Percentiles rank a stretch among this genome's conserved stretches.
phyloP scores from a whole-genome alignment of 2,888 invertebrate species.

The Aphodius sticticus region DNA sequence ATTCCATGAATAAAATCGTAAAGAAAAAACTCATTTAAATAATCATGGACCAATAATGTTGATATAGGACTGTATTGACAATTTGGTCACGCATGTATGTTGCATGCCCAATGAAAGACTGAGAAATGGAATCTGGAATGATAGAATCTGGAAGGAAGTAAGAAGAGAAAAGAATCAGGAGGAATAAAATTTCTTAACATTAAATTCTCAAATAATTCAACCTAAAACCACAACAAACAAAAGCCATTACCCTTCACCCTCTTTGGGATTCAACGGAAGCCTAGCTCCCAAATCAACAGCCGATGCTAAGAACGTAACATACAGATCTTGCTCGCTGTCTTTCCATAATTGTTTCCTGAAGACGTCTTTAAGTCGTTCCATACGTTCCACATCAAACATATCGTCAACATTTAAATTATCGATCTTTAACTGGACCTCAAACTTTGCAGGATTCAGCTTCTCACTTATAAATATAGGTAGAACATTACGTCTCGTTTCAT shows the following conservation, averaged over 20 bases:
- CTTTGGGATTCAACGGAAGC: conserved; percentile 80
- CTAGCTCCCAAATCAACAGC: conserved; percentile 87
- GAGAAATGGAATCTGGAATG: too few species aligned
- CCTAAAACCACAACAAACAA: too few species aligned
- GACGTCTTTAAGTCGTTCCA: conserved; percentile 79
- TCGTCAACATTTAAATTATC: conserved; percentile 91
- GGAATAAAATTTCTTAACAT: too few species aligned
- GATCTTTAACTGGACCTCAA: conserved; percentile 86
- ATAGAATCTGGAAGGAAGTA: too few species aligned
- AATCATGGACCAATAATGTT: too few species aligned
- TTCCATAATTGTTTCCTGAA: conserved; percentile 81
- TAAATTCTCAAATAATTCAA: too few species aligned
- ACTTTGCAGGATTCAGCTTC: conserved; percentile 72
- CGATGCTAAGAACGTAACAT: conserved; percentile 84
- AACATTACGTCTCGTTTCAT: conserved; percentile 73
- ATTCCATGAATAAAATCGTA: too few species aligned
- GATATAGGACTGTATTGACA: too few species aligned
- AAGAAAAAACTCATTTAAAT: too few species aligned
- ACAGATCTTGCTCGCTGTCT: conserved; percentile 76
- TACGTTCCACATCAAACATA: conserved; percentile 75
- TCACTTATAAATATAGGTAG: conserved; percentile 71
- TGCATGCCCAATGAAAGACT: too few species aligned
- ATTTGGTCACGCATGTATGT: too few species aligned
- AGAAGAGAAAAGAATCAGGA: too few species aligned
- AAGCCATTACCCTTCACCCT: conserved; percentile 80